Base-by-base conservation (phyloP, 2,113 vertebrate genomes). In the Sarotherodon lohbergeri region DNA sequence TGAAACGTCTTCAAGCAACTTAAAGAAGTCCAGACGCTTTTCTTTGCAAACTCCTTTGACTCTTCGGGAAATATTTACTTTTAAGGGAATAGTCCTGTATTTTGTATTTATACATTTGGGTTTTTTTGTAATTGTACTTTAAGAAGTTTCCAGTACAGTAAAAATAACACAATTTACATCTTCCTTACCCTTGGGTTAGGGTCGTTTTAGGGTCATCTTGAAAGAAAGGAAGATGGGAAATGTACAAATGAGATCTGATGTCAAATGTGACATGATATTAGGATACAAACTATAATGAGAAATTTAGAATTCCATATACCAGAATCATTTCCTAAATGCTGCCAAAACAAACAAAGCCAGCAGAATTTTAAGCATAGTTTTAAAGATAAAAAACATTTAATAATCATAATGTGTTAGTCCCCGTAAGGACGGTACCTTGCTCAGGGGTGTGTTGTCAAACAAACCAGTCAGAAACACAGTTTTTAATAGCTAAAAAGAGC, bases 371-470 rank as follows among this genome's bases (percentile, higher is more conserved):
- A 13, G 41, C 3, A 12, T 13, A 43, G 41, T 43, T 43, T 43
- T 34, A 63, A 63, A 61, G 29, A 61, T 61, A 34, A 19, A 11
- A 10, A 61, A 61, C 36, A 39, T 39, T 39, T 39, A 4, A 39
- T 29, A 29, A 29, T 29, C 4, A 29, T 29, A 29, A 29, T 29
- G 29, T 29, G 29, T 29, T 29, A 29, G 29, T 29, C 29, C 29
- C 29, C 29, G 56, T 3, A 29, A 7, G 56, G 24, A 29, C 0
- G 0, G 7, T 29, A 29, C 0, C 0, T 59, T 29, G 27, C 13
- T 16, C 56, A 2, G 16, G 56, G 3, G 24, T 11, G 59, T 34
- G 59, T 34, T 63, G 1, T 34, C 59, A 63, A 34, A 63, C 5
- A 34, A 63, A 63, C 29, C 59, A 1, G 16, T 19, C 59, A 63